Percentiles rank a stretch among this genome's conserved stretches.
These are phyloP conservation scores for Lasius platythorax DNA, from an alignment of 2,888 invertebrate genomes.

Conservation along the genomic window DNA sequence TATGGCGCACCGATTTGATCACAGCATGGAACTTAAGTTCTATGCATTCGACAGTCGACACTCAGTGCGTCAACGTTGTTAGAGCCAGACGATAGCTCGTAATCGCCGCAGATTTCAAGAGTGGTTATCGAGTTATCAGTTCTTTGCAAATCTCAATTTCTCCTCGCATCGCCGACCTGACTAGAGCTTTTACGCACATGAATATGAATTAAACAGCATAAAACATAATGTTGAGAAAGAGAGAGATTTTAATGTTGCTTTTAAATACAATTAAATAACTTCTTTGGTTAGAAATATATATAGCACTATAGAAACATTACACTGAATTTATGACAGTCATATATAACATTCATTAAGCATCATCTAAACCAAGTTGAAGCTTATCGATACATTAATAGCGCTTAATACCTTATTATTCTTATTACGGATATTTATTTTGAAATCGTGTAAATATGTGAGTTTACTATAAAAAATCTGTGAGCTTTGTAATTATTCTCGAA, in stretches of 20 bases:
- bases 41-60: constrained; percentile 68
- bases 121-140: constrained; percentile 9
- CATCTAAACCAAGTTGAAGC: background rate
- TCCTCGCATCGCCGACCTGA: background rate
- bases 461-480: background rate
- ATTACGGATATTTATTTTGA: background rate
- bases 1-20: constrained; percentile 70
- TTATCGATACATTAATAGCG: background rate
- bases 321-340: background rate
- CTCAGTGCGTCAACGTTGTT: constrained; percentile 18
- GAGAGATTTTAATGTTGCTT: background rate
- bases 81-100: background rate
- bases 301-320: background rate
- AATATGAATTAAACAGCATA: background rate
- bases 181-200: constrained; percentile 1
- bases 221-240: background rate
- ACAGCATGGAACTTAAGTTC: constrained; percentile 62
- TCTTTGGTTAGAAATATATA: background rate
- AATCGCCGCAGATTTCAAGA: constrained; percentile 29
- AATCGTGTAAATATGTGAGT: background rate
- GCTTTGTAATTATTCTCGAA: background rate
- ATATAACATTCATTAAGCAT: background rate
- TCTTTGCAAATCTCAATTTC: constrained; percentile 49
- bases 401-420: background rate
- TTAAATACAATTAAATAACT: background rate